Evolutionary conservation across 92 coral and sea anemone species (phyloP), one percentile per base, ranked within the genome.

Genomic region (Siderastrea radians): DNA sequence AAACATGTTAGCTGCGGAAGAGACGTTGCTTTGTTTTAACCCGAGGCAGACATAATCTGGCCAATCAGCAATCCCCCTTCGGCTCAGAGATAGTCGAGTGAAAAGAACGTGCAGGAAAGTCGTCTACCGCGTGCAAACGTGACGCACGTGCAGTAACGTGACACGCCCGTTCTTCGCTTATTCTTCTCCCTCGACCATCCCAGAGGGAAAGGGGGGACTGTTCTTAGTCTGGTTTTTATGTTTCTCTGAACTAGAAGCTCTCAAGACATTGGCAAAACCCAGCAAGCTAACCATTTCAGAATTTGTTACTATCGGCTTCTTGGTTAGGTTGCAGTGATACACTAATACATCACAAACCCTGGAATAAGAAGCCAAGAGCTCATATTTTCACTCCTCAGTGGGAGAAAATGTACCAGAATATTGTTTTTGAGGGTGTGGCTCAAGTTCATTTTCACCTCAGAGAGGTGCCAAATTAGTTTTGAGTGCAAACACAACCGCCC

Each of bases 1-100:
- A 77, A 98, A 98, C 98, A 98, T 95, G 72, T 98, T 96, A 49
- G 98, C 99, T 98, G 89, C 50, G 52, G 46, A 59, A 59, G 46
- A 10, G 51, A 45, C 16, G 15, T 2, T 9, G 46, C 11, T 1
- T 7, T 44, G 3, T 15, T 68, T 44, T 38, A 13, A 59, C 63
- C 13, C 13, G 16, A 59, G 63, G 63, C 11, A 59, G 12, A 59
- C 3, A 11, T n/a, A 26, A 63, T 6, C 38, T 26, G 0, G 38
- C 38, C 38, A 26, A 26, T 26, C 38, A 26, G 38, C 38, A 26
- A 26, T 26, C 38, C 38, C 38, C 38, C 38, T 26, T 26, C 38
- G 38, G 38, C 38, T 26, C 38, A 26, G 38, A 26, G 38, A 26
- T 26, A 26, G 38, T 26, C 38, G 38, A 26, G 38, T 26, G 38